Base-by-base conservation (phyloP, 2,113 vertebrate species). In the Nicator chloris region DNA sequence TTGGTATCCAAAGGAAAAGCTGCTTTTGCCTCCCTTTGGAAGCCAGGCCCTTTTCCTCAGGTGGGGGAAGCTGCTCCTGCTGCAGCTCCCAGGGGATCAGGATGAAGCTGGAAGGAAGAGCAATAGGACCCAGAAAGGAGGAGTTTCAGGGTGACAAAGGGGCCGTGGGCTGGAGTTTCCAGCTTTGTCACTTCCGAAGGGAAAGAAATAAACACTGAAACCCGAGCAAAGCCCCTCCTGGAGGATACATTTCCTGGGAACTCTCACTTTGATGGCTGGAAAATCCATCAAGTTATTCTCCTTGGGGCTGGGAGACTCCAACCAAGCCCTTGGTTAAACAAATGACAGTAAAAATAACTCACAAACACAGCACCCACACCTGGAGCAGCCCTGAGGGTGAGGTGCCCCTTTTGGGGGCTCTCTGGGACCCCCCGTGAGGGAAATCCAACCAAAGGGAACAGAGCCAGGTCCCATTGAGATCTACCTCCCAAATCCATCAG, bases 181-280 rank as follows among this genome's bases (percentile, higher is more conserved):
- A 91, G 61, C 71, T 65, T 40, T 37, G n/a, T 68, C 0, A 0
- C 57, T 89, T 92, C 82, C 61, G 31, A 47, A 59, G 90, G 66
- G 42, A 92, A 69, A 80, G 57, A 75, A 86, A 89, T 1, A 70
- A 92, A 56, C 0, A 1, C 49, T 45, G 13, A 12, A 70, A 31
- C 20, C 68, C 59, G 72, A 80, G 49, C 71, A 70, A 54, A 66
- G 51, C 14, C 53, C 44, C 45, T 94, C 69, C 73, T 72, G 73
- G 89, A 90, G 72, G 76, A 92, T 51, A 18, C 61, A 64, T 83
- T 93, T 94, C 91, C 73, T 85, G 86, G 93, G 94, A 95, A 65
- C 61, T 91, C 77, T 80, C 27, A 10, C 71, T 86, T 59, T 44
- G 69, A 68, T 57, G 73, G 61, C 73, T 96, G 89, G 77, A 85